phyloP scores from a whole-genome alignment of 1,140 invertebrate genomes.

The Goniozus legneri region DNA sequence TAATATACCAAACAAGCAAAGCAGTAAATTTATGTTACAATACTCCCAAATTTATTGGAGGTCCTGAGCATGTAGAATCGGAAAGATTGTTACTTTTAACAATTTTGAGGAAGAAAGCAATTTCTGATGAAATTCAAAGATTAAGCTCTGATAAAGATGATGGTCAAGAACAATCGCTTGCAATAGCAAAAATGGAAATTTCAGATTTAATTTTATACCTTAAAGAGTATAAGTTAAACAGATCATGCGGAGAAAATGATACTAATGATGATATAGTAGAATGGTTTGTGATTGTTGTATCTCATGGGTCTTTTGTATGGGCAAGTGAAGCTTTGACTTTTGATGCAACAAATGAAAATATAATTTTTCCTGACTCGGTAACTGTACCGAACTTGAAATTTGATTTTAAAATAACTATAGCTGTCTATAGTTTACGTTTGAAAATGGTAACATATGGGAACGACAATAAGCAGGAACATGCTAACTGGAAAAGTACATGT shows the following conservation, averaged over 20 bases:
- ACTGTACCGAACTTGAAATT: slow-evolving; percentile 28
- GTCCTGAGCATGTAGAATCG: slow-evolving; percentile 46
- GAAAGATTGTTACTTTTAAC: slow-evolving; percentile 47
- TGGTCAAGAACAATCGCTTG: neutral
- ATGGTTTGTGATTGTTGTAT: slow-evolving; percentile 37
- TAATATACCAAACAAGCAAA: slow-evolving; percentile 49
- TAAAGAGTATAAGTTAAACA: slow-evolving; percentile 12
- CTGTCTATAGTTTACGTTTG: slow-evolving; percentile 29
- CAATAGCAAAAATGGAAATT: slow-evolving; percentile 20
- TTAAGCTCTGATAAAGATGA: slow-evolving; percentile 11
- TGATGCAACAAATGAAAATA: slow-evolving; percentile 14
- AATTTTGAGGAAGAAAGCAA: slow-evolving; percentile 32
- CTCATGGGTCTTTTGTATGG: slow-evolving; percentile 32
- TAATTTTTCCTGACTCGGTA: slow-evolving; percentile 31
- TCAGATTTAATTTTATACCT: slow-evolving; percentile 27
- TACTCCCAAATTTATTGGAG: slow-evolving; percentile 39
- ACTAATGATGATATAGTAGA: too few relatives aligned
- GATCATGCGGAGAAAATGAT: slow-evolving; percentile 13
- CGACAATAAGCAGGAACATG: neutral
- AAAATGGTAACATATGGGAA: slow-evolving; percentile 3
- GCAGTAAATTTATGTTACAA: slow-evolving; percentile 43
- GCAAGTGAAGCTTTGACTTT: slow-evolving; percentile 31
- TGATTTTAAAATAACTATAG: slow-evolving; percentile 36
- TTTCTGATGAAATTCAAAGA: slow-evolving; percentile 31
- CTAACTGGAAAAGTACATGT: slow-evolving; percentile 18